Percentiles rank a stretch among this genome's conserved stretches.
phyloP scores from a whole-genome alignment of 2,888 invertebrate genomes.

The Tricholauxania praeusta region DNA sequence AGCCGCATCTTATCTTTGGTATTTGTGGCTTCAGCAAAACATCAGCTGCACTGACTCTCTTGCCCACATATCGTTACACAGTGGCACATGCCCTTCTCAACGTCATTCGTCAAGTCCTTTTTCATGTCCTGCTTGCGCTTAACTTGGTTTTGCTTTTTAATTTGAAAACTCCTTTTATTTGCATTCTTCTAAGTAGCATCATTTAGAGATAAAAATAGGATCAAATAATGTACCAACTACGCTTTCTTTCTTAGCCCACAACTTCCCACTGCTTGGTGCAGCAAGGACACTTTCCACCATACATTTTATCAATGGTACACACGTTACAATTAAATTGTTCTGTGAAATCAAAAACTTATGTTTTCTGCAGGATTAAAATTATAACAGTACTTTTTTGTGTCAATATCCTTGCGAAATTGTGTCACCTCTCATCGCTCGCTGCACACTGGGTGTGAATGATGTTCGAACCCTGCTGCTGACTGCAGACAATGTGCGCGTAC shows the following conservation, averaged over 20 bases:
- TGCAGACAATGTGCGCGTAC: constrained; percentile 30
- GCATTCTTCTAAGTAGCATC: constrained; percentile 14
- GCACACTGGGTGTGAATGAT: neutral
- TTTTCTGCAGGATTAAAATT: constrained; percentile 64
- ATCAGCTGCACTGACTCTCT: constrained; percentile 16
- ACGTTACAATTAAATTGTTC: constrained; percentile 24
- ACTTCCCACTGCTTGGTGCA: neutral
- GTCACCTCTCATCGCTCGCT: neutral
- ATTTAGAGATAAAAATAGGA: constrained; percentile 7
- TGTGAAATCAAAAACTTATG: constrained; percentile 59
- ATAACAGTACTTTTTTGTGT: constrained; percentile 44
- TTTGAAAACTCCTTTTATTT: neutral
- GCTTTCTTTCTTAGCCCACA: neutral
- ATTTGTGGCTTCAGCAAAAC: neutral
- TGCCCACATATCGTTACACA: neutral
- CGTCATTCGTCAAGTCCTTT: no score
- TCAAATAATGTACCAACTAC: neutral
- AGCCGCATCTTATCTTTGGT: neutral
- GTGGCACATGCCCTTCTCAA: no score
- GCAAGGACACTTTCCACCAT: constrained; percentile 9
- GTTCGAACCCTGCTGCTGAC: neutral
- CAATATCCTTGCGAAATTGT: constrained; percentile 18
- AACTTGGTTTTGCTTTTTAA: no score
- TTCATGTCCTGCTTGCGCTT: no score
- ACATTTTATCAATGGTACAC: neutral